These are phyloP conservation scores for Cheirogaleus medius DNA, from an alignment of 2,113 vertebrate genomes.

Conservation along the genomic window DNA sequence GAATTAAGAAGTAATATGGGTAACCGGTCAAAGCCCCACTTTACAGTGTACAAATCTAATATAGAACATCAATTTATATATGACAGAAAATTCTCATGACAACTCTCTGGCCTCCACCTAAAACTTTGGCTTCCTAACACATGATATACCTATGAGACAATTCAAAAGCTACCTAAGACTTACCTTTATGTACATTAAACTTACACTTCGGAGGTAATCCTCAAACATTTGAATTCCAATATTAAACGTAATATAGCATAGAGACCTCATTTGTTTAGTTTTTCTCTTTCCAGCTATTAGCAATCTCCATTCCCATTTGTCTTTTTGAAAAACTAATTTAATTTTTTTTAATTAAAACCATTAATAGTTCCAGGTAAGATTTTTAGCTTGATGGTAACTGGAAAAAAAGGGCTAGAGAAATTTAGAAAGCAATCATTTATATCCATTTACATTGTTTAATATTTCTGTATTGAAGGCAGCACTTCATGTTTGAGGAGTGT, in stretches of 20 bases:
- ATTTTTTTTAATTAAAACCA: constrained; percentile 59
- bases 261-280: constrained; percentile 35
- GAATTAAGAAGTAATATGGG: constrained; percentile 23
- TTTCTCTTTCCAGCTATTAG: constrained; percentile 48
- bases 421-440: constrained; percentile 15
- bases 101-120: background rate
- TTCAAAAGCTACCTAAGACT: constrained; percentile 33
- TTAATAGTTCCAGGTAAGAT: constrained; percentile 31
- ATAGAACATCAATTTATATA: background rate
- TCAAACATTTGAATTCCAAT: constrained; percentile 1
- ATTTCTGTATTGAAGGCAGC: background rate
- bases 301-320: background rate
- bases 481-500: background rate
- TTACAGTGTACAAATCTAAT: constrained; percentile 37
- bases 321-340: constrained; percentile 56
- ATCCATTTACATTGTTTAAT: background rate
- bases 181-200: background rate
- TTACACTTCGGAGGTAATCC: background rate
- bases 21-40: background rate
- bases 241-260: background rate
- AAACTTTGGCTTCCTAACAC: constrained; percentile 3
- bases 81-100: constrained; percentile 39
- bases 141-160: background rate
- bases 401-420: background rate
- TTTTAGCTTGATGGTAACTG: constrained; percentile 6